phyloP scores from a whole-genome alignment of 2,888 invertebrate species.

The Chrysomela aeneicollis region DNA sequence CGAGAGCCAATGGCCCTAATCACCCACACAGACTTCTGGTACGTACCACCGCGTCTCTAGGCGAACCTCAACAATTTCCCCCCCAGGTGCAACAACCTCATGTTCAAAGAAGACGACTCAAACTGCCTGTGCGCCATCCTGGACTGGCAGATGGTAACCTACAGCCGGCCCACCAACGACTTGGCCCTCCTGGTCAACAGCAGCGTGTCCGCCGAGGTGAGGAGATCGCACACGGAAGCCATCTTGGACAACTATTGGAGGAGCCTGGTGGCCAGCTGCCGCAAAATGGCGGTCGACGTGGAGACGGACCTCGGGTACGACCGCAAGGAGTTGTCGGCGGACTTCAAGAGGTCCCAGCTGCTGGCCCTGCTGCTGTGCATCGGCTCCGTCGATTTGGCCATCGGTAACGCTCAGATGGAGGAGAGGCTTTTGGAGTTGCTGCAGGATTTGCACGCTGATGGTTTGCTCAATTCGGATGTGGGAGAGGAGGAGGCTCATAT shows the following conservation, averaged over 20 bases:
- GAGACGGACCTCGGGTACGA: constrained; percentile 63
- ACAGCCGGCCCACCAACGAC: constrained; percentile 80
- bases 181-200: constrained; percentile 77
- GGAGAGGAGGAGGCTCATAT: constrained; percentile 26
- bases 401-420: constrained; percentile 79
- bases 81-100: constrained; percentile 72
- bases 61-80: no score
- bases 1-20: constrained; percentile 78
- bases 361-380: constrained; percentile 80
- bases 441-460: constrained; percentile 75
- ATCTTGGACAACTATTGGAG: constrained; percentile 77
- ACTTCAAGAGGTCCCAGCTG: constrained; percentile 72
- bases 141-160: constrained; percentile 87
- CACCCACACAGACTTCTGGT: constrained; percentile 85
- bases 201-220: constrained; percentile 75
- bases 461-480: constrained; percentile 64
- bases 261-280: constrained; percentile 69
- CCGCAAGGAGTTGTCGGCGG: constrained; percentile 64
- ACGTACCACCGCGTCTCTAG: no score
- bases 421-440: constrained; percentile 77
- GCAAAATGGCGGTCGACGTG: constrained; percentile 70
- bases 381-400: constrained; percentile 81
- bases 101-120: constrained; percentile 67
- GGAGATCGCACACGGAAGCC: constrained; percentile 69
- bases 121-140: constrained; percentile 73